Percentiles rank a stretch among this genome's conserved stretches.
These are phyloP conservation scores for Sebastes schlegelii DNA, from an alignment of 2,113 vertebrate species.

Conservation along the genomic window DNA sequence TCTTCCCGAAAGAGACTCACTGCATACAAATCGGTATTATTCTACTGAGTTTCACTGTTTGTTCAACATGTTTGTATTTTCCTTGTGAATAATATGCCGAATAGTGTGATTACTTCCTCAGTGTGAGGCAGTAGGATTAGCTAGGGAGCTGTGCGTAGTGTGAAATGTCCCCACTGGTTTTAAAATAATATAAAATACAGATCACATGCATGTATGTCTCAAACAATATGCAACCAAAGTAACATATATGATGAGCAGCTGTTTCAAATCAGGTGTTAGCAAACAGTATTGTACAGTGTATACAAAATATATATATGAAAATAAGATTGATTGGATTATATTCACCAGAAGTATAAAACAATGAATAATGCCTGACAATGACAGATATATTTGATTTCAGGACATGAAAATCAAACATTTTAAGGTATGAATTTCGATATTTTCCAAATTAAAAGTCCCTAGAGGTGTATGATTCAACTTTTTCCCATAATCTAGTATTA, in stretches of 20 bases:
- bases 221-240: not conserved
- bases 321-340: no score
- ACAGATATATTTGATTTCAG: no score
- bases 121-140: not conserved
- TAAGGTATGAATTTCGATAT: no score
- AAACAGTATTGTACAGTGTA: no score
- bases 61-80: conserved; percentile 28
- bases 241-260: not conserved
- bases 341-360: no score
- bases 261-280: no score
- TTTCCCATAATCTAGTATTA: no score
- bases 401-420: no score
- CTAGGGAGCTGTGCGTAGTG: not conserved
- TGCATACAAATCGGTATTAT: conserved; percentile 20
- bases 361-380: no score
- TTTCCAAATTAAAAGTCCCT: no score
- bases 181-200: not conserved
- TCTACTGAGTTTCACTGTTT: conserved; percentile 9
- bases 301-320: no score
- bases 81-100: conserved; percentile 20
- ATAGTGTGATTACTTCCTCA: conserved; percentile 18
- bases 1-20: not conserved
- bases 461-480: no score
- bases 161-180: not conserved
- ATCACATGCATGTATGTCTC: not conserved